A percentile compares a stretch with the other conserved stretches of the same genome.
Evolutionary conservation across 2,888 invertebrate species (phyloP).

Genomic region (Trissoscelio sp.): DNA sequence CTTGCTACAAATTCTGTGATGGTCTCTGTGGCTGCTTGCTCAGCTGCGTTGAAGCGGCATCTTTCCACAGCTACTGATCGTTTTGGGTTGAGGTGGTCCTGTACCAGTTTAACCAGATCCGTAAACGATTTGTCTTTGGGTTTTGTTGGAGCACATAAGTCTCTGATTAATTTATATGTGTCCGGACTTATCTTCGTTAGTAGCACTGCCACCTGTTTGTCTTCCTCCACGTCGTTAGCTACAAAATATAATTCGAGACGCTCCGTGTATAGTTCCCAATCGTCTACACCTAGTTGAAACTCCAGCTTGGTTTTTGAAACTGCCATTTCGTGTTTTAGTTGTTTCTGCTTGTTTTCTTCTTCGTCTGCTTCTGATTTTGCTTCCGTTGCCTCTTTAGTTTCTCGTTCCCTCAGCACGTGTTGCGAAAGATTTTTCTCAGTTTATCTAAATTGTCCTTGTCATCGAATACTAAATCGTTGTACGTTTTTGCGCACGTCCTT

Average conservation of each 20-base stretch:
- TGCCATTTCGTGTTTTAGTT: conserved; percentile 4
- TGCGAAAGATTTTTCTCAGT: conserved; percentile 1
- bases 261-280: conserved; percentile 63
- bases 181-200: conserved; percentile 58
- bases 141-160: conserved; percentile 65
- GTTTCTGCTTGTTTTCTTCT: background rate
- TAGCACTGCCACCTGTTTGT: conserved; percentile 58
- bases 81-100: conserved; percentile 63
- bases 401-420: background rate
- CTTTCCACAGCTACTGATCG: conserved; percentile 60
- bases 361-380: background rate
- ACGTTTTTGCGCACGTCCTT: background rate
- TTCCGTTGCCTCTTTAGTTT: background rate
- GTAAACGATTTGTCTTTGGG: conserved; percentile 51
- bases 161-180: conserved; percentile 50
- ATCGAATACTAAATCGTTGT: background rate
- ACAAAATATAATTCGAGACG: conserved; percentile 66
- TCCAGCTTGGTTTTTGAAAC: conserved; percentile 4
- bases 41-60: conserved; percentile 26
- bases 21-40: conserved; percentile 23
- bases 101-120: conserved; percentile 59
- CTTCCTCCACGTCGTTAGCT: conserved; percentile 55
- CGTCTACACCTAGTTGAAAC: conserved; percentile 16
- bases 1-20: conserved; percentile 73
- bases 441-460: background rate